Evolutionary conservation across 2,113 vertebrate genomes (phyloP), one percentile per base, ranked within the genome.

Genomic region (Uropsilus gracilis): DNA sequence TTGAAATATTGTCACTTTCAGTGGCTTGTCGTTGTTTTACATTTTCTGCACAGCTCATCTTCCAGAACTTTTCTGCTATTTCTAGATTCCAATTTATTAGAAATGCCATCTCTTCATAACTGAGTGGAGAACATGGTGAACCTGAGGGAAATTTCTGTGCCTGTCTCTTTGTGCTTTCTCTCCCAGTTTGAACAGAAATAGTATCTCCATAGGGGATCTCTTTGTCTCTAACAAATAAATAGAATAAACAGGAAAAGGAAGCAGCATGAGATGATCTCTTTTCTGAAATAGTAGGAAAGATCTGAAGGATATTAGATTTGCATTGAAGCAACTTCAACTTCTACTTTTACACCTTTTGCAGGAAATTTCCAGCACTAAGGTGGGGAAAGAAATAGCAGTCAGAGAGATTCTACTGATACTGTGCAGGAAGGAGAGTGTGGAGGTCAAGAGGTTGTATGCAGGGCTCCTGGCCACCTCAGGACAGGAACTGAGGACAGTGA

Each of bases 41-140:
- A 68, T 86, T 86, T 83, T 63, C 2, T 71, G 37, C 26, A 78
- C 57, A 90, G 63, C 28, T 96, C 32, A 55, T 78, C 28, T 78
- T 73, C n/a, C 66, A 64, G 75, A 61, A 46, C 14, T 68, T 94
- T 68, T 44, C 81, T 95, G 39, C 28, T 83, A 42, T 94, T 94
- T 91, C 76, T 37, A 46, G 39, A 91, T 89, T 44, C 26, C 71
- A 57, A 73, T 90, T 89, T 87, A 87, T 69, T 59, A 53, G 59
- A 37, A 28, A 84, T 4, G 3, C 39, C 24, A 48, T 72, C 32
- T 84, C 76, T 75, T 69, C 48, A 73, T 75, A 69, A 83, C 26
- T 24, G 12, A 91, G 48, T 48, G 24, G 80, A 30, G 64, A 85
- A 57, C 1, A 3, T 39, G 73, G 76, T 46, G 71, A 84, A 53